Evolutionary conservation across 1,140 invertebrate species (phyloP), one percentile per base, ranked within the genome.

Genomic region (Lutraria rhynchaena): DNA sequence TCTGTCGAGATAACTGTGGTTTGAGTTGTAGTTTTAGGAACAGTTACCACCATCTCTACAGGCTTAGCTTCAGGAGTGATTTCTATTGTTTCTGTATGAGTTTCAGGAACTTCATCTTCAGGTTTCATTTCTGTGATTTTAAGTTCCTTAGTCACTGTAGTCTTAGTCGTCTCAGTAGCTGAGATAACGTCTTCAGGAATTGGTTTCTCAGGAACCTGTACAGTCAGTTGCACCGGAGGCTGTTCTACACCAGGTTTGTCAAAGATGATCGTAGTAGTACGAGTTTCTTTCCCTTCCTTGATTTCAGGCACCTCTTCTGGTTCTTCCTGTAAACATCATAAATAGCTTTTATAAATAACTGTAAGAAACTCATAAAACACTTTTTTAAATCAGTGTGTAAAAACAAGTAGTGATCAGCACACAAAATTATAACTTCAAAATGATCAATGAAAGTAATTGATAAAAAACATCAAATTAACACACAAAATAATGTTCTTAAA

Each of bases 21-120:
- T 31, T 83, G 51, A 15, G 71, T 75, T 51, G 83, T 83, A 13
- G 83, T 69, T 29, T 75, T 80, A 49, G 86, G 85, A n/a, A 87
- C 58, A 17, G 76, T 82, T n/a, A 90, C 76, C 15, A 88, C 55
- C 60, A 87, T 76, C 65, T 85, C 70, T 7, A 89, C 77, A 53
- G 82, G 89, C 29, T 78, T 46, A 37, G 53, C n/a, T 44, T 85
- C 77, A 31, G 83, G 77, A 9, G 83, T 74, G 37, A 91, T 91
- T 74, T 90, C 89, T 41, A 91, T 91, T 19, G 89, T 90, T 76
- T 90, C 89, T 35, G 77, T 86, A 53, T 91, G 90, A n/a, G 76
- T 53, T 67, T 84, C 71, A 31, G 82, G 63, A 15, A 70, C 49
- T 1, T 53, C 75, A n/a, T n/a, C n/a, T 46, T 82, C 63, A 5